Conservation (phyloP, 2,888 invertebrate species). For the Plebejus argus region DNA sequence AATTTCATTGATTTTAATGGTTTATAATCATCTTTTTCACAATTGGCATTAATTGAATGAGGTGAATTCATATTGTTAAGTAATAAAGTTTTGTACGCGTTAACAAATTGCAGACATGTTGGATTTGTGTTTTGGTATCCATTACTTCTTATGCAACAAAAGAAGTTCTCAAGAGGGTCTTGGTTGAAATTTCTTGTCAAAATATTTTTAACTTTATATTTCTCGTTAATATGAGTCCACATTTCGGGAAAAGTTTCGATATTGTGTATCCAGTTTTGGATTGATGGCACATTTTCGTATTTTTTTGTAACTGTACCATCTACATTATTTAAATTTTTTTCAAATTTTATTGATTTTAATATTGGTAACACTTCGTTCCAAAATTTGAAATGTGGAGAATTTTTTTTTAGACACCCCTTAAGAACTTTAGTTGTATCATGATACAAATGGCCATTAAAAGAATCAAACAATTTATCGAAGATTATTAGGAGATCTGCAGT, state of each 20-base stretch:
- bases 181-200: constrained; percentile 24
- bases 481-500: constrained; percentile 37
- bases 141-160: constrained; percentile 18
- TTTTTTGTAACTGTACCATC: constrained; percentile 25
- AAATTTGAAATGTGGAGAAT: constrained; percentile 35
- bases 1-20: constrained; percentile 4
- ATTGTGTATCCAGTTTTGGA: constrained; percentile 34
- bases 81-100: background rate
- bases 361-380: constrained; percentile 35
- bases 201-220: background rate
- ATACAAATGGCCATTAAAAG: constrained; percentile 33
- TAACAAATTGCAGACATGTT: constrained; percentile 17
- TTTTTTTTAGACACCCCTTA: constrained; percentile 26
- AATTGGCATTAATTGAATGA: constrained; percentile 27
- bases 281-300: constrained; percentile 32
- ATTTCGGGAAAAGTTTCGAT: constrained; percentile 10
- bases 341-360: constrained; percentile 33
- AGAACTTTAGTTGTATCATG: constrained; percentile 22
- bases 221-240: background rate
- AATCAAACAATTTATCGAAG: constrained; percentile 37
- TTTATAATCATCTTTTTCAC: constrained; percentile 28
- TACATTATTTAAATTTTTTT: background rate
- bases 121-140: constrained; percentile 1
- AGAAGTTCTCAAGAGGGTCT: constrained; percentile 26
- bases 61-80: constrained; percentile 1